A percentile compares a stretch with the other conserved stretches of the same genome.
These are phyloP conservation scores for Hirudo medicinalis DNA, from an alignment of 1,140 invertebrate species.

Conservation along the genomic window DNA sequence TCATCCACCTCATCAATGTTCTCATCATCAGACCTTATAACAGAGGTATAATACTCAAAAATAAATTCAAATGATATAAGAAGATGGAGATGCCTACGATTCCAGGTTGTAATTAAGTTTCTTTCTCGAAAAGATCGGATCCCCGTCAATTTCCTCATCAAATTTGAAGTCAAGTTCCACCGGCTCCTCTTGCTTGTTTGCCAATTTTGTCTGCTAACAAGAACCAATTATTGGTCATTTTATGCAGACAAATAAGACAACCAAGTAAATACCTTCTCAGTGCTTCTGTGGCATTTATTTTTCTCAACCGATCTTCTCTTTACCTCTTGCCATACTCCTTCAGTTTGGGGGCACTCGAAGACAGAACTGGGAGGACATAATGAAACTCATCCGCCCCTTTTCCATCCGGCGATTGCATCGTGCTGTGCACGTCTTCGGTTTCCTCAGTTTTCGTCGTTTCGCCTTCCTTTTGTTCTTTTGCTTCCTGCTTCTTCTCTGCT, in stretches of 20 bases:
- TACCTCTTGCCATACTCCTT: conserved; percentile 35
- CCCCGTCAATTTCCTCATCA: conserved; percentile 79
- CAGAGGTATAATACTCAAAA: neutral
- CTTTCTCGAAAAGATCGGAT: conserved; percentile 43
- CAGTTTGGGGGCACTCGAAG: conserved; percentile 34
- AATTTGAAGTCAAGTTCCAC: conserved; percentile 92
- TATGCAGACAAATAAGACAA: too few relatives aligned
- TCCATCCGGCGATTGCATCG: neutral
- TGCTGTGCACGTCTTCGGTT: neutral
- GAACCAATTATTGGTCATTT: neutral
- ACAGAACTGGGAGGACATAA: conserved; percentile 25
- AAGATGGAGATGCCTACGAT: neutral
- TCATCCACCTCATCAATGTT: conserved; percentile 75
- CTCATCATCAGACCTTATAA: conserved; percentile 51
- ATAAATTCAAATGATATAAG: neutral
- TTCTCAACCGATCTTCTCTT: conserved; percentile 27
- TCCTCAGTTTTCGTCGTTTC: conserved; percentile 16
- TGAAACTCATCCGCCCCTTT: conserved; percentile 16
- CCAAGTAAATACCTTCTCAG: neutral
- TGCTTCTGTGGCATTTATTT: neutral
- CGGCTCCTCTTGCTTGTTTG: conserved; percentile 45
- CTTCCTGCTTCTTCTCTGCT: conserved; percentile 25
- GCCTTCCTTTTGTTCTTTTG: conserved; percentile 29
- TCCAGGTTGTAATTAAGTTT: neutral
- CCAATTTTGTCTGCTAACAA: neutral